Evolutionary conservation across 2,113 vertebrate genomes (phyloP), one percentile per base, ranked within the genome.

Genomic region (Prochilodus magdalenae): DNA sequence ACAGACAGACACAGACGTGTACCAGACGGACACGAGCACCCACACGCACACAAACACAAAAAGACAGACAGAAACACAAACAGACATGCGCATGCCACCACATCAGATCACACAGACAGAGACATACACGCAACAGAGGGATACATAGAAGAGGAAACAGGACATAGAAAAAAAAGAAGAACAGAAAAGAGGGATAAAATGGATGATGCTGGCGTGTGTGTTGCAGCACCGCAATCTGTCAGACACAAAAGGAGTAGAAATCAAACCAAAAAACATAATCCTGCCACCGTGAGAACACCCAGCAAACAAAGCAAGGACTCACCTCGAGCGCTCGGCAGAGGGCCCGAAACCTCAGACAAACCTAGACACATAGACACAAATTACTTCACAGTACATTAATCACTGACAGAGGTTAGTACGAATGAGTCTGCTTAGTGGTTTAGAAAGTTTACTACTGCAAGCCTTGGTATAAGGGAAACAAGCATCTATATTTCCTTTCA

Each of bases 171-270:
- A 36, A 88, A 87, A 92, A 84, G 26, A 91, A 81, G 91, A 90
- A 87, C 94, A 93, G 81, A 93, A 93, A 96, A 95, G 91, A 94
- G 92, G 94, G 91, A 90, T 95, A 95, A 96, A 93, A 96, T 95
- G 94, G 94, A 93, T 96, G 95, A 94, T 86, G 93, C 92, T 75
- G 89, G 73, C 60, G 80, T 91, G 85, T 89, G 89, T 83, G 90
- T 93, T 94, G 96, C 94, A 84, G 93, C 91, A 94, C 87, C 91
- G 92, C 90, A 92, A 84, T 89, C 90, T 91, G 92, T 90, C 89
- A 94, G 83, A 93, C 85, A 89, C 89, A 91, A 86, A 82, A 91
- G 91, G 86, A 93, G 89, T 83, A 88, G 83, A 90, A 90, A 85
- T 91, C 73, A 91, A 93, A 92, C 94, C 92, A 91, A 91, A 91